These are phyloP conservation scores for Drosophila nebulosa DNA, from an alignment of 1,140 invertebrate genomes.

Conservation along the genomic window DNA sequence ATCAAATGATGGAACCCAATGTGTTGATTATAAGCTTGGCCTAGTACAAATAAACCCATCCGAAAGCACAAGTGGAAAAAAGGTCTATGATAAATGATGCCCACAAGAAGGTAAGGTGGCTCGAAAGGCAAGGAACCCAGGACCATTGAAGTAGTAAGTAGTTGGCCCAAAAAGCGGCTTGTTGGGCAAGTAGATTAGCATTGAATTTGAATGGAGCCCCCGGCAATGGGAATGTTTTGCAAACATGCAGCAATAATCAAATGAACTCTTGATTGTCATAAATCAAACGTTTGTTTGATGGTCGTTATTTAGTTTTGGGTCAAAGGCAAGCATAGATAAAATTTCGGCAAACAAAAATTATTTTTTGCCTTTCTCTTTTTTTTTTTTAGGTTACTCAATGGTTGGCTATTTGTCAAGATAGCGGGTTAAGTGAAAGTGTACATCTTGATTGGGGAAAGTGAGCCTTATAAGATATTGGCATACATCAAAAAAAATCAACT, in stretches of 20 bases:
- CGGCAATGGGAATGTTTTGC: constrained; percentile 67
- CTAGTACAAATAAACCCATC: constrained; percentile 39
- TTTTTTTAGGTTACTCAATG: constrained; percentile 24
- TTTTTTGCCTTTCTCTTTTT: neutral
- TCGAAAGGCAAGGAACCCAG: neutral
- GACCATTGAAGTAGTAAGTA: constrained; percentile 16
- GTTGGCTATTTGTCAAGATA: constrained; percentile 57
- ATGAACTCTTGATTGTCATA: constrained; percentile 71
- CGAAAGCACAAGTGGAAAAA: constrained; percentile 16
- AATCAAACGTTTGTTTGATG: constrained; percentile 70
- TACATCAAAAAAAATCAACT: constrained; percentile 5
- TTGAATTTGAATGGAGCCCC: constrained; percentile 67
- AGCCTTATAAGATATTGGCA: constrained; percentile 32
- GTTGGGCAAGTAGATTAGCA: constrained; percentile 72
- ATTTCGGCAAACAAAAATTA: constrained; percentile 41
- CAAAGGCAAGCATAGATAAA: constrained; percentile 61
- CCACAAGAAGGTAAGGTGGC: constrained; percentile 3
- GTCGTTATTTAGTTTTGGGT: constrained; percentile 44
- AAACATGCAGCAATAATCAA: constrained; percentile 62
- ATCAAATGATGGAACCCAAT: constrained; percentile 63
- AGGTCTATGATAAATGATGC: constrained; percentile 69
- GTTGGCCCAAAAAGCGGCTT: constrained; percentile 48
- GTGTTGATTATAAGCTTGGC: constrained; percentile 64
- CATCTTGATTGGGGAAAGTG: constrained; percentile 1
- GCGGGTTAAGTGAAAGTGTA: neutral